Conservation (phyloP, 2,113 vertebrate genomes). For the Elaphurus davidianus region DNA sequence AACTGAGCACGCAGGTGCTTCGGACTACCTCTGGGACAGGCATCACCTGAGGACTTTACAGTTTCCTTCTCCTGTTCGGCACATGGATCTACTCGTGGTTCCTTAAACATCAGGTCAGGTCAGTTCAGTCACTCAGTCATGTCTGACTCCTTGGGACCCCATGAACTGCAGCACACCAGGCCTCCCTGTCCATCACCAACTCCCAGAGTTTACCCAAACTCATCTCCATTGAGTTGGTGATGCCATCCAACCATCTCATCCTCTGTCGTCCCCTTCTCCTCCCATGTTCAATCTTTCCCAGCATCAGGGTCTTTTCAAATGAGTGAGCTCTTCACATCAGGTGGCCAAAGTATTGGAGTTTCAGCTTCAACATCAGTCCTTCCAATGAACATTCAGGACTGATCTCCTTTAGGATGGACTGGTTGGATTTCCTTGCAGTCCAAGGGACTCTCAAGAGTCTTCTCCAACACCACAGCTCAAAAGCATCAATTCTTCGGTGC, state of each 20-base stretch:
- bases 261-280: neutral
- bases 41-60: neutral
- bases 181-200: neutral
- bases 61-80: neutral
- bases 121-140: neutral
- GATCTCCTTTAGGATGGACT: neutral
- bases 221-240: neutral
- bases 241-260: neutral
- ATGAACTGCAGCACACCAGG: neutral
- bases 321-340: neutral
- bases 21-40: neutral
- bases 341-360: neutral
- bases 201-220: neutral
- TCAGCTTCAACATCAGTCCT: neutral
- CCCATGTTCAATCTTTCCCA: neutral
- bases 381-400: neutral
- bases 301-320: neutral
- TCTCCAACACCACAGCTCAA: neutral
- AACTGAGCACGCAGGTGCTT: neutral
- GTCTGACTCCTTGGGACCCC: neutral
- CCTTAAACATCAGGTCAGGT: neutral
- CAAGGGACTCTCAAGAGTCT: neutral
- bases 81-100: neutral
- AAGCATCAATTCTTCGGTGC: neutral
- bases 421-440: neutral